Conservation (phyloP, 2,113 vertebrate genomes). For the Rhinopomastus cyanomelas region DNA sequence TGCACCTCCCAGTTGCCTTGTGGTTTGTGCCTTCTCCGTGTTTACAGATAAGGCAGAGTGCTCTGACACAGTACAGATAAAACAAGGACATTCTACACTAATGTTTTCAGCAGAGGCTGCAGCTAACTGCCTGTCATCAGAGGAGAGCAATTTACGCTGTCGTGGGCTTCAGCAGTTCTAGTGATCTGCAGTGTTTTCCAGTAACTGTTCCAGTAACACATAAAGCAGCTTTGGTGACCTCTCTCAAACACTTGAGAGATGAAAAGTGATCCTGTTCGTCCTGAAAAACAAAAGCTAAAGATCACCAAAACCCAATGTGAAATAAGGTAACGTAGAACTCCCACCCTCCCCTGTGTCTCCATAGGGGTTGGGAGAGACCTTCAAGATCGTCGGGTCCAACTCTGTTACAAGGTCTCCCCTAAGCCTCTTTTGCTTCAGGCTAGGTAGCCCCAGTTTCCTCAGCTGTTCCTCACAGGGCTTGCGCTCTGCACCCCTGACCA, state of each 20-base stretch:
- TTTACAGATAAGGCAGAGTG: conserved; percentile 28
- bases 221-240: neutral
- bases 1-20: neutral
- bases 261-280: neutral
- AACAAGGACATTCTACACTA: conserved; percentile 14
- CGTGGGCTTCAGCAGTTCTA: too few species aligned
- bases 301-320: neutral
- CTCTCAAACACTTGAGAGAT: neutral
- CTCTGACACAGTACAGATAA: conserved; percentile 5
- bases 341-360: too few species aligned
- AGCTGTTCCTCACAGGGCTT: too few species aligned
- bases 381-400: too few species aligned
- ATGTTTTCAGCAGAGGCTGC: neutral
- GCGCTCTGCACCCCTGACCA: too few species aligned
- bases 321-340: neutral
- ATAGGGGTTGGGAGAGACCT: too few species aligned
- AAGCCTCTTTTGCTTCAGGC: too few species aligned
- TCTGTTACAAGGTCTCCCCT: too few species aligned
- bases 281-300: neutral
- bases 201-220: neutral
- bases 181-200: neutral
- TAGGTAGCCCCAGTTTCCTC: too few species aligned
- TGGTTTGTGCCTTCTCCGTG: neutral
- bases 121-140: conserved; percentile 33
- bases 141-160: neutral